These are phyloP conservation scores for Macroramphosus scolopax DNA, from an alignment of 2,797 vertebrate species.

Conservation along the genomic window DNA sequence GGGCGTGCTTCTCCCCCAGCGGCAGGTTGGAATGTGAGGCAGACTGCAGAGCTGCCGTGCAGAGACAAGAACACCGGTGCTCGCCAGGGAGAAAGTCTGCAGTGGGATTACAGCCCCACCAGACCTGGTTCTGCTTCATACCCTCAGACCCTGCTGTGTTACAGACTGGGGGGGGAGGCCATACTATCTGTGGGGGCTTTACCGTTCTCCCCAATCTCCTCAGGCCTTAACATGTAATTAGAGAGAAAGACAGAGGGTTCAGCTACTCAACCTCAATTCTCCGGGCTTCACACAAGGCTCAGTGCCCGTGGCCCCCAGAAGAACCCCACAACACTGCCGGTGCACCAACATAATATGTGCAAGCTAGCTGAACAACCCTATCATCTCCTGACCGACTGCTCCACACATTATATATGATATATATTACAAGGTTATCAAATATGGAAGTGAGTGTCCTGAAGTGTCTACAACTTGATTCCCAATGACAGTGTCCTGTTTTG, in stretches of 20 bases:
- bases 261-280: conserved; percentile 73
- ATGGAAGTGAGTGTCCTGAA: conserved; percentile 20
- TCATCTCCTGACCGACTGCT: conserved; percentile 29
- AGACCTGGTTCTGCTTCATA: conserved; percentile 70
- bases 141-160: conserved; percentile 46
- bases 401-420: conserved; percentile 21
- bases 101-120: conserved; percentile 65
- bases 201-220: conserved; percentile 69
- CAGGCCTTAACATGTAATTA: conserved; percentile 71
- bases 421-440: conserved; percentile 13
- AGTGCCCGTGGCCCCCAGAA: conserved; percentile 55
- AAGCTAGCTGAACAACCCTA: conserved; percentile 14
- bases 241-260: conserved; percentile 73
- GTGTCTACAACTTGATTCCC: too few relatives aligned
- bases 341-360: conserved; percentile 37
- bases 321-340: conserved; percentile 26
- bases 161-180: conserved; percentile 23
- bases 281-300: conserved; percentile 62
- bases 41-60: conserved; percentile 49
- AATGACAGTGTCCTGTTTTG: too few relatives aligned
- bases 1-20: conserved; percentile 56
- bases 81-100: conserved; percentile 64
- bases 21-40: conserved; percentile 52
- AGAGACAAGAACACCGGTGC: conserved; percentile 42
- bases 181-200: conserved; percentile 54